These are phyloP conservation scores for Hirtodrosophila alboralis DNA, from an alignment of 2,888 invertebrate genomes.

Conservation along the genomic window DNA sequence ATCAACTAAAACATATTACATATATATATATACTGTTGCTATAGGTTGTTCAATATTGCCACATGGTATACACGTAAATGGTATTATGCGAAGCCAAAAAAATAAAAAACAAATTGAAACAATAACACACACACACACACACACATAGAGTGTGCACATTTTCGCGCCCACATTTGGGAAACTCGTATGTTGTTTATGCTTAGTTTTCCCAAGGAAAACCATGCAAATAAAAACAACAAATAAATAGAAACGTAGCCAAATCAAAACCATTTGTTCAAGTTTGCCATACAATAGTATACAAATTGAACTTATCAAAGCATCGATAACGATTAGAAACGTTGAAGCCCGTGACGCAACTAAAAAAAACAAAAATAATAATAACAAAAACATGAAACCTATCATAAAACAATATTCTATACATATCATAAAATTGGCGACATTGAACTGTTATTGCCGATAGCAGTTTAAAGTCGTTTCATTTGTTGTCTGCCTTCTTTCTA, in stretches of 20 bases:
- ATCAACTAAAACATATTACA: neutral
- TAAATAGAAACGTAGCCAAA: constrained; percentile 21
- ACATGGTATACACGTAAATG: constrained; percentile 16
- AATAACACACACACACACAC: constrained; percentile 24
- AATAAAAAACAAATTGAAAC: constrained; percentile 23
- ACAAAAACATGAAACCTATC: constrained; percentile 16
- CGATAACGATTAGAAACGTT: constrained; percentile 65
- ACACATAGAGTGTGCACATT: constrained; percentile 9
- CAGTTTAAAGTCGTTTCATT: constrained; percentile 42
- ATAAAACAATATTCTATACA: constrained; percentile 26
- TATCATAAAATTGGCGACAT: constrained; percentile 30
- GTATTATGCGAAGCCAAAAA: neutral
- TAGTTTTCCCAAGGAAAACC: constrained; percentile 34
- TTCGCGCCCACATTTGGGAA: constrained; percentile 13
- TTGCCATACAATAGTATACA: constrained; percentile 71
- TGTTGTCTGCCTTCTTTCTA: constrained; percentile 3
- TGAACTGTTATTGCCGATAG: constrained; percentile 37
- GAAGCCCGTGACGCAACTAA: constrained; percentile 37
- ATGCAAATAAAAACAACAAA: constrained; percentile 14
- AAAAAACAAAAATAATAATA: constrained; percentile 1
- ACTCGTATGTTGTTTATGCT: constrained; percentile 37
- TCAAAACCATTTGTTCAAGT: constrained; percentile 56
- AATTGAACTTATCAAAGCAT: constrained; percentile 75
- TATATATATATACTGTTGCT: too few relatives aligned
- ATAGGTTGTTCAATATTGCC: constrained; percentile 11